phyloP scores from a whole-genome alignment of 2,797 vertebrate species.

The Etheostoma nigrum region DNA sequence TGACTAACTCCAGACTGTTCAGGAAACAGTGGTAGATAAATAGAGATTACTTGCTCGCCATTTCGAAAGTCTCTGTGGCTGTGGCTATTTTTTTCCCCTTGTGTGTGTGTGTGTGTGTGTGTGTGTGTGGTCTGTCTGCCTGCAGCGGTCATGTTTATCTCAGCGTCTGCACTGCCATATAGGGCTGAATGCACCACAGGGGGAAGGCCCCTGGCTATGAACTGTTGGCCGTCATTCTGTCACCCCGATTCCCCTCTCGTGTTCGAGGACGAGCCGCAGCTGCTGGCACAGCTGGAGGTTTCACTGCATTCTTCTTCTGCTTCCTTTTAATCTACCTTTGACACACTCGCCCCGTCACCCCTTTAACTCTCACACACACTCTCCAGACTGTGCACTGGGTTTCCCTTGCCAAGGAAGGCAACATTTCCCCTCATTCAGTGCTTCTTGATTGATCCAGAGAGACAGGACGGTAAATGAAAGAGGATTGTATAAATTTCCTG shows the following conservation, averaged over 20 bases:
- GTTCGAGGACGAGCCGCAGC: conserved; percentile 67
- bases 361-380: conserved; percentile 37
- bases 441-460: conserved; percentile 25
- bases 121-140: conserved; percentile 26
- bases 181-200: conserved; percentile 54
- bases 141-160: conserved; percentile 50
- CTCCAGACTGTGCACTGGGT: conserved; percentile 21
- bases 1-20: conserved; percentile 8
- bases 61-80: conserved; percentile 8
- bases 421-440: conserved; percentile 35
- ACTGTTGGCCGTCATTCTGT: conserved; percentile 50
- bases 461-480: conserved; percentile 17
- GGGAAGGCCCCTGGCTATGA: conserved; percentile 35
- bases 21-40: conserved; percentile 6
- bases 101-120: not conserved
- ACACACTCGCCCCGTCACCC: conserved; percentile 58
- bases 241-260: conserved; percentile 48
- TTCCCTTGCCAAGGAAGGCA: conserved; percentile 59
- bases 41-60: not conserved
- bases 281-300: conserved; percentile 81
- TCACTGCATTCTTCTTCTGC: conserved; percentile 53
- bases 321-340: conserved; percentile 73
- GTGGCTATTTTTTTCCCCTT: conserved; percentile 4
- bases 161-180: conserved; percentile 56
- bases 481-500: conserved; percentile 50